These are phyloP conservation scores for Araneus ventricosus DNA, from an alignment of 1,140 invertebrate species.

Conservation along the genomic window DNA sequence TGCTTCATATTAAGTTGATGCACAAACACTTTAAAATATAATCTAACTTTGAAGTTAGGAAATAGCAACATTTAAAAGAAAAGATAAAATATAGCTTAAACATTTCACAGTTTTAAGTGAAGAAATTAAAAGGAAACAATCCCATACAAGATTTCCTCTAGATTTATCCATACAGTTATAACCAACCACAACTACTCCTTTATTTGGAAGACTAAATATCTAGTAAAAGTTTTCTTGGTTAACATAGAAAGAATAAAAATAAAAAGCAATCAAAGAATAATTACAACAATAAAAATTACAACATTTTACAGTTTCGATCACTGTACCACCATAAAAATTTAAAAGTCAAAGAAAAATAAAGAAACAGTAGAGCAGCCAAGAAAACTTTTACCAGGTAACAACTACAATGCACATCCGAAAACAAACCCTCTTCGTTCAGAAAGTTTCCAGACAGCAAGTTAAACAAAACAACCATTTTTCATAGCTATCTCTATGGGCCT, in stretches of 20 bases:
- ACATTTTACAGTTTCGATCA: constrained; percentile 39
- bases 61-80: constrained; percentile 20
- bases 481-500: constrained; percentile 46
- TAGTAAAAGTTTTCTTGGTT: constrained; percentile 76
- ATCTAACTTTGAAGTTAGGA: background rate
- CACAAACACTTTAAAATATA: constrained; percentile 21
- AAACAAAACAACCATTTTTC: constrained; percentile 49
- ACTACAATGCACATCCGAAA: constrained; percentile 64
- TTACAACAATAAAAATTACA: constrained; percentile 65
- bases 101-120: constrained; percentile 18
- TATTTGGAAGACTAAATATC: constrained; percentile 75
- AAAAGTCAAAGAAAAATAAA: constrained; percentile 3
- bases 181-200: constrained; percentile 55
- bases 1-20: background rate
- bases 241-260: constrained; percentile 50
- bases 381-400: constrained; percentile 73
- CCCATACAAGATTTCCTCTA: constrained; percentile 61
- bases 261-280: constrained; percentile 61
- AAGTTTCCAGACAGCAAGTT: constrained; percentile 64
- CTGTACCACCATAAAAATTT: constrained; percentile 59
- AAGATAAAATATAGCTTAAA: constrained; percentile 33
- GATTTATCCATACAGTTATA: constrained; percentile 27
- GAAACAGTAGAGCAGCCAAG: constrained; percentile 58
- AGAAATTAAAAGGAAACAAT: constrained; percentile 46
- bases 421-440: constrained; percentile 67